These are phyloP conservation scores for Orussus abietinus DNA, from an alignment of 1,140 invertebrate genomes.

Conservation along the genomic window DNA sequence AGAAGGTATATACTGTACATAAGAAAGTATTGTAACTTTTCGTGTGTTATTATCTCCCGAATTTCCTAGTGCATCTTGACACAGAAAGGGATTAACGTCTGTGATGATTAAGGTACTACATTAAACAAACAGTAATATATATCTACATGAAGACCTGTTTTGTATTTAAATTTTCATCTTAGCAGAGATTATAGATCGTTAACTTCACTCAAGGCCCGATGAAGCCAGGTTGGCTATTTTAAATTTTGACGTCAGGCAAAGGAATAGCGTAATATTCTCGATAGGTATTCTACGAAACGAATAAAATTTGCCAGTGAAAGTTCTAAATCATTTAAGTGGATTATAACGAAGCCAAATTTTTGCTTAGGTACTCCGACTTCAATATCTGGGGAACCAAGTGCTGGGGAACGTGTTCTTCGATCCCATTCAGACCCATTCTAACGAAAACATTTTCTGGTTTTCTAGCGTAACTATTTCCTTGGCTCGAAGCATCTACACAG, in stretches of 20 bases:
- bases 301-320: neutral
- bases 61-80: neutral
- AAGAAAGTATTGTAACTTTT: constrained; percentile 30
- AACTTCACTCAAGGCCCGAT: no score
- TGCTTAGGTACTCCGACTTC: constrained; percentile 25
- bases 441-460: constrained; percentile 15
- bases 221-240: no score
- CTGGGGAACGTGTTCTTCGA: constrained; percentile 10
- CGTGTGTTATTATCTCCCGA: constrained; percentile 13
- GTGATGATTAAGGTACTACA: no score
- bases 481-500: constrained; percentile 2
- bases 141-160: no score
- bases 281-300: no score
- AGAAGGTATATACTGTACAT: constrained; percentile 32
- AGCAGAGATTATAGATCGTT: no score
- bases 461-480: neutral
- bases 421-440: constrained; percentile 13
- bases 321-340: neutral
- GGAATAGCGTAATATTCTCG: no score
- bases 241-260: no score
- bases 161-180: no score
- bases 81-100: no score
- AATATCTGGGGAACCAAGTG: constrained; percentile 16
- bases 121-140: no score
- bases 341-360: constrained; percentile 8